A percentile compares a stretch with the other conserved stretches of the same genome.
Evolutionary conservation across 2,888 invertebrate species (phyloP).

Genomic region (Chouioia cunea): DNA sequence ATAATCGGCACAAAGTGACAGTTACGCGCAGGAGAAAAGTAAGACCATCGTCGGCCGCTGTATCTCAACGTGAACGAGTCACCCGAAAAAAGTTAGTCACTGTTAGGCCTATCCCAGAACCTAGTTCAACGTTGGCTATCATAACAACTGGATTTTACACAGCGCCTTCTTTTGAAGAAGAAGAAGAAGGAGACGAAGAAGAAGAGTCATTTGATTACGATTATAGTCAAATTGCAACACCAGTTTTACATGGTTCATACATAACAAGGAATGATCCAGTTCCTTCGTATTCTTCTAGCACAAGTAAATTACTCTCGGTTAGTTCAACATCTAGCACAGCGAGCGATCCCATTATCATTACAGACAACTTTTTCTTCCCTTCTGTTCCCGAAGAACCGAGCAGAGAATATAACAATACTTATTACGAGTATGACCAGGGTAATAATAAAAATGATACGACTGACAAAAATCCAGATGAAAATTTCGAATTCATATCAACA

Average conservation of each 20-base stretch:
- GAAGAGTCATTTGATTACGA: slow-evolving; percentile 51
- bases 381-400: slow-evolving; percentile 48
- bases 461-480: slow-evolving; percentile 7
- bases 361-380: slow-evolving; percentile 65
- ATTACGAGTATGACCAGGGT: slow-evolving; percentile 29
- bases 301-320: slow-evolving; percentile 25
- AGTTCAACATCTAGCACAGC: slow-evolving; percentile 5
- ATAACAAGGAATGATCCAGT: slow-evolving; percentile 51
- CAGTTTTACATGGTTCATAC: slow-evolving; percentile 49
- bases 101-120: slow-evolving; percentile 59
- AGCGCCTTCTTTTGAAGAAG: slow-evolving; percentile 53
- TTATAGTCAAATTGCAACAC: slow-evolving; percentile 52
- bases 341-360: slow-evolving; percentile 61
- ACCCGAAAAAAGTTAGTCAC: slow-evolving; percentile 63
- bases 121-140: slow-evolving; percentile 62
- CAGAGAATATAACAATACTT: slow-evolving; percentile 48
- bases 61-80: slow-evolving; percentile 52
- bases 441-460: background rate
- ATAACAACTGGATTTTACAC: slow-evolving; percentile 66
- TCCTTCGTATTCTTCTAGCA: slow-evolving; percentile 21
- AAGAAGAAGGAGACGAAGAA: slow-evolving; percentile 49
- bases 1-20: slow-evolving; percentile 61
- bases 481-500: background rate
- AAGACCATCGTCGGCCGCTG: slow-evolving; percentile 52
- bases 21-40: slow-evolving; percentile 64